phyloP scores from a whole-genome alignment of 2,888 invertebrate species.

The Masnerella sp. region DNA sequence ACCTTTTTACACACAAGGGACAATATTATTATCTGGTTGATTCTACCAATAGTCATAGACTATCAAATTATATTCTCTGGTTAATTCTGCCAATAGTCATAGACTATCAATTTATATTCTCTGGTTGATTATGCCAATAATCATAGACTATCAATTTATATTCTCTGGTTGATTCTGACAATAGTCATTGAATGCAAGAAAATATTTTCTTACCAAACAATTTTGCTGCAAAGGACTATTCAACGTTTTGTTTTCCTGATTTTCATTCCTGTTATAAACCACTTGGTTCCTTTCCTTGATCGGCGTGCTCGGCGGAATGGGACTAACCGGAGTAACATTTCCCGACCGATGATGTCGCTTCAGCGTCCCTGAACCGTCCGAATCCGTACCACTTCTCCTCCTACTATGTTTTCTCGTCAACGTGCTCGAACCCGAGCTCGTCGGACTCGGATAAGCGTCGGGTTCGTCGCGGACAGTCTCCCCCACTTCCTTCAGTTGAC shows the following conservation, averaged over 20 bases:
- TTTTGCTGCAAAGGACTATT: constrained; percentile 72
- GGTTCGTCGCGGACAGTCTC: constrained; percentile 82
- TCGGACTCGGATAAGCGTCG: constrained; percentile 78
- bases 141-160: too few relatives aligned
- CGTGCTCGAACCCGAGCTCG: constrained; percentile 78
- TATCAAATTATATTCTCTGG: too few relatives aligned
- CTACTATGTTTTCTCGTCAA: constrained; percentile 82
- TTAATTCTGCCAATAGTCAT: too few relatives aligned
- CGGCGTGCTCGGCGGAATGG: constrained; percentile 78
- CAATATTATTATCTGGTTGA: too few relatives aligned
- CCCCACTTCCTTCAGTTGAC: constrained; percentile 92
- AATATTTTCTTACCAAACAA: constrained; percentile 54
- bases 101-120: too few relatives aligned
- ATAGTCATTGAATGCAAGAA: too few relatives aligned
- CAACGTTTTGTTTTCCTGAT: constrained; percentile 73
- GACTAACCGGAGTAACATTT: constrained; percentile 78
- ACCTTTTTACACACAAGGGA: too few relatives aligned
- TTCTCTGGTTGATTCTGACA: too few relatives aligned
- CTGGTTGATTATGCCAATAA: too few relatives aligned
- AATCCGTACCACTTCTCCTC: constrained; percentile 78
- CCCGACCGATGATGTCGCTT: constrained; percentile 78
- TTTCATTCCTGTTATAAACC: constrained; percentile 71
- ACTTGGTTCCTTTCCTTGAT: constrained; percentile 79
- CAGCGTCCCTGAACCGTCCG: constrained; percentile 76
- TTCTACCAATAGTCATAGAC: too few relatives aligned